These are phyloP conservation scores for Dasyurus viverrinus DNA, from an alignment of 2,113 vertebrate genomes.

Conservation along the genomic window DNA sequence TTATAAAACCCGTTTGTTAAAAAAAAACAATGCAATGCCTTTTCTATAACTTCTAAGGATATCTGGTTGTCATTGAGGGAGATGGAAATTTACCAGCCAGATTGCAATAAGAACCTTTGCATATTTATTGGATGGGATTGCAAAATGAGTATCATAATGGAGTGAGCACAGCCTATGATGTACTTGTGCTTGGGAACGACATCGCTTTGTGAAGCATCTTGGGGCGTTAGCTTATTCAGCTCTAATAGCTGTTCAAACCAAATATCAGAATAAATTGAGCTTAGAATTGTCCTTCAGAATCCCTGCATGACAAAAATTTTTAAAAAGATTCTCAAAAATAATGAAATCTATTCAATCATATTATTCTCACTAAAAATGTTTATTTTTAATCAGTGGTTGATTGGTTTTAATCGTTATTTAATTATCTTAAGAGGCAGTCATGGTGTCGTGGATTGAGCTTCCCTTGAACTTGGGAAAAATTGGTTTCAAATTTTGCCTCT, in stretches of 20 bases:
- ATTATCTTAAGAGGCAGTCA: not conserved
- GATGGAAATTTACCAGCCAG: not conserved
- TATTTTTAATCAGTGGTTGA: not conserved
- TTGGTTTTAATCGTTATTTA: not conserved
- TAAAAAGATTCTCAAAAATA: not conserved
- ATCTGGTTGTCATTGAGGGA: not conserved
- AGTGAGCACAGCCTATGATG: not conserved
- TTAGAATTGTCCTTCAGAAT: not conserved
- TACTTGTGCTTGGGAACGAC: not conserved
- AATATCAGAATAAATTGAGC: not conserved
- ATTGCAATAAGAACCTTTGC: not conserved
- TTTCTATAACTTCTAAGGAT: not conserved
- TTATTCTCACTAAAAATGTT: not conserved
- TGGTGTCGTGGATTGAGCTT: not conserved
- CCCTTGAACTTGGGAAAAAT: not conserved
- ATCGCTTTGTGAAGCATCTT: not conserved
- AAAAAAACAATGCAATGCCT: not conserved
- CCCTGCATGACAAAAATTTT: not conserved
- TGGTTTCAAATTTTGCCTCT: not conserved
- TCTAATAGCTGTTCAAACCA: not conserved
- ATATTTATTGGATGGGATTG: not conserved
- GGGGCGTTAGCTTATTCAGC: not conserved
- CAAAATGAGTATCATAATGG: not conserved
- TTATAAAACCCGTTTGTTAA: not conserved
- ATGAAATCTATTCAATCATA: not conserved